Evolutionary conservation across 1,140 invertebrate genomes (phyloP).

Genomic region (Chironomus tepperi): DNA sequence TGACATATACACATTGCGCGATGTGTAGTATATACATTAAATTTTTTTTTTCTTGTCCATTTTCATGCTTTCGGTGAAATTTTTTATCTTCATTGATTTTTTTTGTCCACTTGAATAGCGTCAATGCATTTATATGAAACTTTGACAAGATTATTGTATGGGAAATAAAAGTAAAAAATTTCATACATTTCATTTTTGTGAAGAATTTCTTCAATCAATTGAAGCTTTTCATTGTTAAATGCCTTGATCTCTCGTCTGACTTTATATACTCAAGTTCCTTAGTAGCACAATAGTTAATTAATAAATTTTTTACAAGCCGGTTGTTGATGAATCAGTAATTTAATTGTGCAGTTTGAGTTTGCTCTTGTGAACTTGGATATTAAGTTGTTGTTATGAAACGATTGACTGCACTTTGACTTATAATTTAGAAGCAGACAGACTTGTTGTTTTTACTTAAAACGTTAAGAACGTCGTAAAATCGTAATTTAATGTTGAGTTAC

Average conservation of each 20-base stretch:
- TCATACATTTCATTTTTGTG: neutral
- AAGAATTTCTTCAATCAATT: neutral
- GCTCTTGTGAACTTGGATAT: no score
- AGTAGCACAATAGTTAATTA: no score
- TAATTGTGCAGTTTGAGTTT: no score
- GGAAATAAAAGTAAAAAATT: neutral
- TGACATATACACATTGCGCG: neutral
- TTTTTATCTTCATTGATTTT: constrained; percentile 18
- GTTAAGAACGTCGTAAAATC: no score
- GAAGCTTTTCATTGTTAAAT: neutral
- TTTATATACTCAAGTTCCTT: no score
- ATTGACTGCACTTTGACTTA: no score
- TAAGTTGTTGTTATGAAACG: no score
- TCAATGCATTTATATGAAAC: neutral
- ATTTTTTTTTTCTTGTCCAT: neutral
- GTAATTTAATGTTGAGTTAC: no score
- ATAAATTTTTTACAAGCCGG: no score
- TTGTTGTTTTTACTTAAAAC: no score
- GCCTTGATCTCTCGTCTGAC: neutral
- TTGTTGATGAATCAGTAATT: no score
- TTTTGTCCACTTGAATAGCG: neutral
- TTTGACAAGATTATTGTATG: constrained; percentile 2
- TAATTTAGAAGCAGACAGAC: no score
- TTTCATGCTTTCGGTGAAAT: constrained; percentile 19
- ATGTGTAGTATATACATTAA: neutral